Evolutionary conservation across 2,888 invertebrate species (phyloP).

Genomic region (Melanostoma mellinum): DNA sequence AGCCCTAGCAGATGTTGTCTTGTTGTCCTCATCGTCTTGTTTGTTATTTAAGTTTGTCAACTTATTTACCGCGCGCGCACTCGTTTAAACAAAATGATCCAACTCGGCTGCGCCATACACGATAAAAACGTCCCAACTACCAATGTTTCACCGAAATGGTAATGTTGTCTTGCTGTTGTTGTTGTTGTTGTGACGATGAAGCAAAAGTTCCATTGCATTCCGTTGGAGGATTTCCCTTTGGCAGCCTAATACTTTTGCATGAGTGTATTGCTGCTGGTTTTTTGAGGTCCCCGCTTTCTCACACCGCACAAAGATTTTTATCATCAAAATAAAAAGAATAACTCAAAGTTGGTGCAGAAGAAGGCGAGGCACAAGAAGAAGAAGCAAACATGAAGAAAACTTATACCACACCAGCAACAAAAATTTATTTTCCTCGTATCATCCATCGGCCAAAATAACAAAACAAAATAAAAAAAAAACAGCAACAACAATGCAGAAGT

Average conservation of each 20-base stretch:
- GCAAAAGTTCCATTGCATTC: constrained; percentile 66
- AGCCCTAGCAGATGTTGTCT: constrained; percentile 58
- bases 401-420: constrained; percentile 40
- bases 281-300: constrained; percentile 38
- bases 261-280: constrained; percentile 20
- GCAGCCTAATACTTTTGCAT: constrained; percentile 42
- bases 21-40: constrained; percentile 37
- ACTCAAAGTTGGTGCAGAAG: constrained; percentile 38
- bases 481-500: constrained; percentile 28
- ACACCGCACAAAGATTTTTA: constrained; percentile 63
- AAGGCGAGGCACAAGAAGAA: constrained; percentile 7
- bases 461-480: not conserved
- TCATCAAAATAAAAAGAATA: constrained; percentile 64
- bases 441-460: constrained; percentile 20
- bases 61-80: constrained; percentile 33
- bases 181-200: constrained; percentile 2
- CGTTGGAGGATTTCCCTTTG: constrained; percentile 55
- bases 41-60: constrained; percentile 54
- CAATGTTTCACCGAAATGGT: constrained; percentile 71
- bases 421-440: constrained; percentile 49
- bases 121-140: constrained; percentile 62
- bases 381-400: constrained; percentile 19
- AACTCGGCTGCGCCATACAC: constrained; percentile 47
- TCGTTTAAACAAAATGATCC: constrained; percentile 43
- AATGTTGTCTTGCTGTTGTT: constrained; percentile 54